phyloP scores from a whole-genome alignment of 2,888 invertebrate species.

The Hirtodrosophila cameraria region DNA sequence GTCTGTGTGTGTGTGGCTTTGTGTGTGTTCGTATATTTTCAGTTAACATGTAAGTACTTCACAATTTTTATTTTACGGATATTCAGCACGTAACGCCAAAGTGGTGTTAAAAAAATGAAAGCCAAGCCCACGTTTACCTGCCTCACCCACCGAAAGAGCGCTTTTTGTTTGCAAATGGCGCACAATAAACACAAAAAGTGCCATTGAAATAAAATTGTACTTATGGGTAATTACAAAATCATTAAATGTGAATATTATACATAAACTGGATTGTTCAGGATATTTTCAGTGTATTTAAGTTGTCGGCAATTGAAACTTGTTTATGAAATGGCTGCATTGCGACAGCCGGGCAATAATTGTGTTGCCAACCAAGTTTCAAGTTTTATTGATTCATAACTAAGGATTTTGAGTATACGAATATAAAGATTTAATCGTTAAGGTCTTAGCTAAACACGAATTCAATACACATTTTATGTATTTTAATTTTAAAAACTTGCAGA shows the following conservation, averaged over 20 bases:
- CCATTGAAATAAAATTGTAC: conserved; percentile 69
- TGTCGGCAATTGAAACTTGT: conserved; percentile 39
- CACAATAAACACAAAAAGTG: conserved; percentile 40
- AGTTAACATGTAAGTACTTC: conserved; percentile 66
- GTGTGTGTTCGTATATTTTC: conserved; percentile 36
- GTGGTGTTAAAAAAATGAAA: conserved; percentile 43
- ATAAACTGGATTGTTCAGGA: conserved; percentile 49
- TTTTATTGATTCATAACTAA: neutral
- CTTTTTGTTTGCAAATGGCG: conserved; percentile 45
- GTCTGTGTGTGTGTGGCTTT: neutral
- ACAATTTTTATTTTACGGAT: conserved; percentile 39
- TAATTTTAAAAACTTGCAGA: too few species aligned
- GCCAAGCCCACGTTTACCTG: conserved; percentile 23
- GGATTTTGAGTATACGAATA: too few species aligned
- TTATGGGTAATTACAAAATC: conserved; percentile 73
- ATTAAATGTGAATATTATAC: conserved; percentile 50
- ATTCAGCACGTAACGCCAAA: conserved; percentile 55
- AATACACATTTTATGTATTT: too few species aligned
- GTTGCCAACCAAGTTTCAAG: neutral
- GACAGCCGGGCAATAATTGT: too few species aligned
- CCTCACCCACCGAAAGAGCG: neutral
- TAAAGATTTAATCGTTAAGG: too few species aligned
- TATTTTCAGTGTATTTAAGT: conserved; percentile 29
- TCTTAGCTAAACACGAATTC: too few species aligned
- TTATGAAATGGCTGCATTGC: conserved; percentile 1